Percentiles rank a stretch among this genome's conserved stretches.
phyloP scores from a whole-genome alignment of 2,888 invertebrate genomes.

The Caenorhabditis uteleia region DNA sequence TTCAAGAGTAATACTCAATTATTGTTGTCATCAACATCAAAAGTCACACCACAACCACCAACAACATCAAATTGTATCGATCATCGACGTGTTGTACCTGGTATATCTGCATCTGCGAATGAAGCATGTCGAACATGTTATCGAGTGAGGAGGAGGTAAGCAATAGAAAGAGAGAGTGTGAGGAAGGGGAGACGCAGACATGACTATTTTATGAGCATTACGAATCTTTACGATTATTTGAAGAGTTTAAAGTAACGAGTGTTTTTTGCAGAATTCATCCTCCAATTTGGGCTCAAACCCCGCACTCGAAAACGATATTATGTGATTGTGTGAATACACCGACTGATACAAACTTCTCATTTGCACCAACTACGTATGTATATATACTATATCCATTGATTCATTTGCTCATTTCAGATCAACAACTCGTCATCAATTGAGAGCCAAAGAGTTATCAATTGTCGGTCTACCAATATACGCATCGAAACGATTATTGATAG shows the following conservation, averaged over 20 bases:
- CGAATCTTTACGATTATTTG: no score
- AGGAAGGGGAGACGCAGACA: no score
- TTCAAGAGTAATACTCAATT: constrained; percentile 67
- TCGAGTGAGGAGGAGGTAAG: constrained; percentile 46
- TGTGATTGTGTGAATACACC: constrained; percentile 52
- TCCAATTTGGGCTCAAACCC: constrained; percentile 55
- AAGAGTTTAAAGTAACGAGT: no score
- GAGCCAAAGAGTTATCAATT: constrained; percentile 62
- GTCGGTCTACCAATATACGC: constrained; percentile 67
- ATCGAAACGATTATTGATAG: constrained; percentile 61
- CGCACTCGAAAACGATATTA: constrained; percentile 40
- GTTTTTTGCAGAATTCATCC: constrained; percentile 51
- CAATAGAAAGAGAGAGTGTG: no score
- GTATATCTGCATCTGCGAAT: constrained; percentile 32
- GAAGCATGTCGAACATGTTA: constrained; percentile 61
- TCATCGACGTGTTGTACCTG: constrained; percentile 20
- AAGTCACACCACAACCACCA: constrained; percentile 9
- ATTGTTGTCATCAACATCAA: constrained; percentile 39
- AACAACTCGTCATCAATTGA: constrained; percentile 50
- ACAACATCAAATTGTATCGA: constrained; percentile 52
- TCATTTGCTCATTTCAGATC: constrained; percentile 22
- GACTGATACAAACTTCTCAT: constrained; percentile 21
- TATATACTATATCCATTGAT: background rate
- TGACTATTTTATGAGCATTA: background rate
- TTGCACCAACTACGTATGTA: constrained; percentile 37